Conservation (phyloP, 2,113 vertebrate genomes). For the Proterorhinus semilunaris region DNA sequence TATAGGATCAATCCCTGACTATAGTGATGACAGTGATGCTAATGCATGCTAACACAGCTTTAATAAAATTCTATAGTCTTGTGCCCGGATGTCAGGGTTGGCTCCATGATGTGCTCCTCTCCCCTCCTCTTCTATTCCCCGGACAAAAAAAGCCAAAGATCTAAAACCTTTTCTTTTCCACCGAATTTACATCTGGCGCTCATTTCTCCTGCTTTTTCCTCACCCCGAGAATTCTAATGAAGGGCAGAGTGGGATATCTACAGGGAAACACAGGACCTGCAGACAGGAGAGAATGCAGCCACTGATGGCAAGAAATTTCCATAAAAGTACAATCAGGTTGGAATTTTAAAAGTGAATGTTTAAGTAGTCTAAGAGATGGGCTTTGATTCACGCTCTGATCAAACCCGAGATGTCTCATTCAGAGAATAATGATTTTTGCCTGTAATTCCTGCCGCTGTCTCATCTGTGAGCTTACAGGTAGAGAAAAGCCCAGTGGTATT, state of each 20-base stretch:
- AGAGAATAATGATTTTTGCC: slow-evolving; percentile 90
- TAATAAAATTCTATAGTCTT: slow-evolving; percentile 58
- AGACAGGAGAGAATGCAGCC: slow-evolving; percentile 95
- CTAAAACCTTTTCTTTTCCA: slow-evolving; percentile 88
- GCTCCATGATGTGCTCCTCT: slow-evolving; percentile 54
- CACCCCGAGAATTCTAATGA: slow-evolving; percentile 99
- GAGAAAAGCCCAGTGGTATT: slow-evolving; percentile 78
- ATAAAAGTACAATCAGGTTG: slow-evolving; percentile 99
- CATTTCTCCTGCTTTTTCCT: slow-evolving; percentile 86
- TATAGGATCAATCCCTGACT: not conserved
- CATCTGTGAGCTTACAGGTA: slow-evolving; percentile 79
- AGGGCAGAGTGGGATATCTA: slow-evolving; percentile 89
- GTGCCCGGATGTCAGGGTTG: slow-evolving; percentile 66
- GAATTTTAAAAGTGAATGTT: slow-evolving; percentile 99
- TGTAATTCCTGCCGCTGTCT: slow-evolving; percentile 76
- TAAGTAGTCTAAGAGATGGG: slow-evolving; percentile 98
- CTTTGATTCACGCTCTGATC: slow-evolving; percentile 99
- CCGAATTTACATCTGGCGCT: slow-evolving; percentile 97
- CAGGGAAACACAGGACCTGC: slow-evolving; percentile 92
- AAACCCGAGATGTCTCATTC: slow-evolving; percentile 97
- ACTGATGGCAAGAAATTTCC: slow-evolving; percentile 97
- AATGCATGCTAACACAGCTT: slow-evolving; percentile 35
- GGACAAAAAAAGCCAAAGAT: slow-evolving; percentile 78
- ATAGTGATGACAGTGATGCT: slow-evolving; percentile 31
- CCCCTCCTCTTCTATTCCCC: slow-evolving; percentile 64